Percentiles rank a stretch among this genome's conserved stretches.
Evolutionary conservation across 2,113 vertebrate species (phyloP).

Genomic region (Madoqua kirkii): DNA sequence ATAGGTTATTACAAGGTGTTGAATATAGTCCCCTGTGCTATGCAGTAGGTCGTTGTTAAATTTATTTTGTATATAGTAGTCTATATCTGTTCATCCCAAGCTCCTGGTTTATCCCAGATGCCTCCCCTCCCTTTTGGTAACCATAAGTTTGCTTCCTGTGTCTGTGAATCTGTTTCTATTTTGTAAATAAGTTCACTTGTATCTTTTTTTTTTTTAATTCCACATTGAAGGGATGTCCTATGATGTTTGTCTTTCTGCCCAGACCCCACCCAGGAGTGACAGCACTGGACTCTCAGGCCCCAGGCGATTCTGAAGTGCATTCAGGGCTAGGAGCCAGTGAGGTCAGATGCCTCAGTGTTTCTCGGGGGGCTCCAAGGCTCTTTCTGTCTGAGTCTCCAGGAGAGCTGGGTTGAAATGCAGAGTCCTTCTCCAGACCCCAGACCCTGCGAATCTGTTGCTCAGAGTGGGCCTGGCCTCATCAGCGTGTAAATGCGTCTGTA

Average conservation of each 20-base stretch:
- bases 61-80: background rate
- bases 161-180: background rate
- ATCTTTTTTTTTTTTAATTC: background rate
- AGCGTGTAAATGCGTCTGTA: fast-evolving
- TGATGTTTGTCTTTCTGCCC: background rate
- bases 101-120: background rate
- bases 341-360: background rate
- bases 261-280: background rate
- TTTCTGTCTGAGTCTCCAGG: background rate
- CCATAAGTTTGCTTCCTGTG: background rate
- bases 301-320: background rate
- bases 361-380: background rate
- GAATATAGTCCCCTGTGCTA: background rate
- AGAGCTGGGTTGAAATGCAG: background rate
- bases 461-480: background rate
- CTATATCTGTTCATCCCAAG: background rate
- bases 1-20: background rate
- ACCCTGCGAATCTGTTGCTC: background rate
- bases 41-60: background rate
- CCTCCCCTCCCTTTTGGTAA: background rate
- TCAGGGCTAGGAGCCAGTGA: background rate
- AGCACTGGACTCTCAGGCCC: background rate
- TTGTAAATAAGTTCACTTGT: background rate
- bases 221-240: background rate
- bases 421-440: background rate